These are phyloP conservation scores for Peucedramus taeniatus DNA, from an alignment of 2,113 vertebrate species.

Conservation along the genomic window DNA sequence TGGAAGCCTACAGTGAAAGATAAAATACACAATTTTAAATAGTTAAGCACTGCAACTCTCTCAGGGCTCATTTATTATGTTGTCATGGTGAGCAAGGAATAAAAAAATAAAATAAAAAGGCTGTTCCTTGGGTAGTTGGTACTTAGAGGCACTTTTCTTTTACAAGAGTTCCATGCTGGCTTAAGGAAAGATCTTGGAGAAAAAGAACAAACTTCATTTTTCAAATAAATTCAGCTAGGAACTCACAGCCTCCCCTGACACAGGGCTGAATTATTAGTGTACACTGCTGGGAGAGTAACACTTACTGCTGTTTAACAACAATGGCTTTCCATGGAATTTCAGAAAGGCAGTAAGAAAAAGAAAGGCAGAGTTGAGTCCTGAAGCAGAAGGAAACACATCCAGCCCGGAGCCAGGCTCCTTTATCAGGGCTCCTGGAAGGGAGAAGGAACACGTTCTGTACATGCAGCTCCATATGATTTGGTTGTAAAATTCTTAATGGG, in stretches of 20 bases:
- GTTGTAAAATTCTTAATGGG: neutral
- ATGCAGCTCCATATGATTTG: neutral
- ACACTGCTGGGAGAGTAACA: conserved; percentile 53
- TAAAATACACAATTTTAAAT: conserved; percentile 63
- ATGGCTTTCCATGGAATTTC: conserved; percentile 36
- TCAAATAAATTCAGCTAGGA: conserved; percentile 70
- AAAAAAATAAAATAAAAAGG: conserved; percentile 69
- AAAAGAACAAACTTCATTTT: conserved; percentile 67
- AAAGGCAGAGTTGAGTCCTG: conserved; percentile 50
- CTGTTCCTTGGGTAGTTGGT: conserved; percentile 63
- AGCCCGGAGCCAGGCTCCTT: neutral
- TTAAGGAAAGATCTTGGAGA: conserved; percentile 68
- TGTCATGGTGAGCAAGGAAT: conserved; percentile 70
- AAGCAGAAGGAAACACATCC: conserved; percentile 3
- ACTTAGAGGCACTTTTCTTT: conserved; percentile 73
- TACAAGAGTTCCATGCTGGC: conserved; percentile 71
- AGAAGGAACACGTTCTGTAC: neutral
- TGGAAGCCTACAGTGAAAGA: conserved; percentile 54
- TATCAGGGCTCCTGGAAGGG: neutral
- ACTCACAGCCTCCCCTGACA: conserved; percentile 57
- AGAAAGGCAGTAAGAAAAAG: conserved; percentile 34
- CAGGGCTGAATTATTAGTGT: conserved; percentile 58
- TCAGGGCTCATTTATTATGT: conserved; percentile 70
- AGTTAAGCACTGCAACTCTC: conserved; percentile 50
- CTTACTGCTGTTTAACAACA: conserved; percentile 54